Percentiles rank a stretch among this genome's conserved stretches.
phyloP scores from a whole-genome alignment of 2,113 vertebrate species.

The Antennarius striatus region DNA sequence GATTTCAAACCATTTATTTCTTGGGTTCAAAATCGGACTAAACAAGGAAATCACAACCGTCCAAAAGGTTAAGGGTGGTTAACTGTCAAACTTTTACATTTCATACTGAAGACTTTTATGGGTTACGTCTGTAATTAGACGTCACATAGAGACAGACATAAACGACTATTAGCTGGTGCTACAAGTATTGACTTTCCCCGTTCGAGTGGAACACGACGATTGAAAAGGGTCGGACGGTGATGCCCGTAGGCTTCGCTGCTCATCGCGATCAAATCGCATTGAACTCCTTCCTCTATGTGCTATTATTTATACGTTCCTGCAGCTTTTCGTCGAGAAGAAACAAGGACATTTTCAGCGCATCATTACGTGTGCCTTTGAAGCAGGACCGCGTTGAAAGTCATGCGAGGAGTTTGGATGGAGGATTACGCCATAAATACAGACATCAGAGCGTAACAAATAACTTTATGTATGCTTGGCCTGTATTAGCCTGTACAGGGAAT shows the following conservation, averaged over 20 bases:
- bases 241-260: slow-evolving; percentile 4
- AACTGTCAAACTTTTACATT: not conserved
- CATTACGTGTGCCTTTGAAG: not conserved
- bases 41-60: not conserved
- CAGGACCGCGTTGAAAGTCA: slow-evolving; percentile 15
- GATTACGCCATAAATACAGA: slow-evolving; percentile 40
- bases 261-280: slow-evolving; percentile 2
- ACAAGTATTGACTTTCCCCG: slow-evolving; percentile 27
- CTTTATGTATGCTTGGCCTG: slow-evolving; percentile 25
- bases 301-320: not conserved
- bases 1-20: too few relatives aligned
- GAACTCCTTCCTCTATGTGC: not conserved
- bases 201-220: slow-evolving; percentile 31
- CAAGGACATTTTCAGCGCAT: slow-evolving; percentile 4
- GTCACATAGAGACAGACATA: slow-evolving; percentile 9
- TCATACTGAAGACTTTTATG: not conserved
- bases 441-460: slow-evolving; percentile 32
- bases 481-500: slow-evolving; percentile 37
- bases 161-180: slow-evolving; percentile 30
- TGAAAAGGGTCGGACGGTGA: slow-evolving; percentile 4
- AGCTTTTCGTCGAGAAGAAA: not conserved
- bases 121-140: not conserved
- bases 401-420: slow-evolving; percentile 37
- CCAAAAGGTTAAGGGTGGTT: not conserved
- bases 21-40: too few relatives aligned